A percentile compares a stretch with the other conserved stretches of the same genome.
Conservation (phyloP, 2,888 invertebrate species). For the Eupeodes latifasciatus region DNA sequence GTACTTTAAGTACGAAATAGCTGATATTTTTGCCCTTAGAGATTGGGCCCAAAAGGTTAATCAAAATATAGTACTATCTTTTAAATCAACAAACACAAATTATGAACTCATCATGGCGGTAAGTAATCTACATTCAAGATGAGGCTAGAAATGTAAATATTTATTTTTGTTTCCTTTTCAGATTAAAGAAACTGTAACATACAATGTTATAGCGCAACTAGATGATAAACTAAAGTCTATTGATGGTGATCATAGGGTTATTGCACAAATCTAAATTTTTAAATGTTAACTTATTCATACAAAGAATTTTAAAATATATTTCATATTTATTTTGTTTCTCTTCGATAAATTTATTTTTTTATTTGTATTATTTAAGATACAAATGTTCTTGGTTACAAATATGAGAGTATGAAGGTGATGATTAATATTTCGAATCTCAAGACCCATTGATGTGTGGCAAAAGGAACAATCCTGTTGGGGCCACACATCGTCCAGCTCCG, state of each 20-base stretch:
- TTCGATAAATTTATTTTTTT: too few species aligned
- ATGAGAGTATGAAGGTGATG: too few species aligned
- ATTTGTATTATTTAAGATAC: too few species aligned
- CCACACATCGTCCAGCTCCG: too few species aligned
- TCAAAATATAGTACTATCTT: slow-evolving; percentile 38
- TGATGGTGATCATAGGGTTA: slow-evolving; percentile 18
- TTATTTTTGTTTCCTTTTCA: neutral
- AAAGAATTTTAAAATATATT: neutral
- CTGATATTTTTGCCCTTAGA: slow-evolving; percentile 31
- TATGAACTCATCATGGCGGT: slow-evolving; percentile 62
- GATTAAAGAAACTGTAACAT: slow-evolving; percentile 62
- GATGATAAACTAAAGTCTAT: slow-evolving; percentile 57
- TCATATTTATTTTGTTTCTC: neutral
- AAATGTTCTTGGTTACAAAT: too few species aligned
- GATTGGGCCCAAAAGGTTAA: slow-evolving; percentile 50
- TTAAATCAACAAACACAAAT: slow-evolving; percentile 44
- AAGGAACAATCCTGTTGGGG: too few species aligned
- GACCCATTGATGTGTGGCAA: too few species aligned
- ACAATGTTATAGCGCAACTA: slow-evolving; percentile 43
- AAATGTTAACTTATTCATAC: neutral
- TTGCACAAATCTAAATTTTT: neutral
- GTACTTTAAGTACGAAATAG: slow-evolving; percentile 76
- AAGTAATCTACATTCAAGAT: neutral
- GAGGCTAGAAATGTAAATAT: neutral
- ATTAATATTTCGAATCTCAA: too few species aligned